phyloP scores from a whole-genome alignment of 2,797 vertebrate genomes.

The Diplodus puntazzo region DNA sequence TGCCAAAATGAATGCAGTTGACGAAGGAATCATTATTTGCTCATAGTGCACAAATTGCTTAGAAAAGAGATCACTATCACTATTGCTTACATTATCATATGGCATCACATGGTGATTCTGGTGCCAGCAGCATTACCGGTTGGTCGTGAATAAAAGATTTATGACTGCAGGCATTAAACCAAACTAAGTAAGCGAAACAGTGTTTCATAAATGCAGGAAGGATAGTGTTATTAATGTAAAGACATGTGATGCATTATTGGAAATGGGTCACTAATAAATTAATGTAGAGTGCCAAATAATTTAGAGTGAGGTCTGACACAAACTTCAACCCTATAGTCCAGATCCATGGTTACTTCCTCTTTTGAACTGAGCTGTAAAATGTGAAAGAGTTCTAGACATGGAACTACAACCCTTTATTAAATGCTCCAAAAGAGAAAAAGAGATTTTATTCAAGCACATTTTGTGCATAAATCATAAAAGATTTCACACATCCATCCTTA shows the following conservation, averaged over 20 bases:
- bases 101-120: not conserved
- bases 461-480: constrained; percentile 37
- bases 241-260: constrained; percentile 33
- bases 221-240: constrained; percentile 8
- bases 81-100: not conserved
- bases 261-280: constrained; percentile 27
- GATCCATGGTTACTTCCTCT: not conserved
- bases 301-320: constrained; percentile 23
- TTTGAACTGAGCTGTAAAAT: constrained; percentile 5
- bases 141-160: constrained; percentile 13
- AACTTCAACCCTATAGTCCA: constrained; percentile 10
- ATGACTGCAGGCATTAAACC: constrained; percentile 17
- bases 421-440: not conserved
- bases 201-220: constrained; percentile 30
- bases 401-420: not conserved
- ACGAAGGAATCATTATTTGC: constrained; percentile 27
- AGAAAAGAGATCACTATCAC: not conserved
- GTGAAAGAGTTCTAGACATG: not conserved
- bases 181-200: constrained; percentile 14
- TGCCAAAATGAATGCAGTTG: constrained; percentile 48
- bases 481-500: constrained; percentile 56
- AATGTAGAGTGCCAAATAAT: constrained; percentile 11
- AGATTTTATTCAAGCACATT: constrained; percentile 6
- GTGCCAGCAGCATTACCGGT: constrained; percentile 13
- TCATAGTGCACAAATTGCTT: not conserved